Evolutionary conservation across 2,113 vertebrate genomes (phyloP).

Genomic region (Ameiurus melas): DNA sequence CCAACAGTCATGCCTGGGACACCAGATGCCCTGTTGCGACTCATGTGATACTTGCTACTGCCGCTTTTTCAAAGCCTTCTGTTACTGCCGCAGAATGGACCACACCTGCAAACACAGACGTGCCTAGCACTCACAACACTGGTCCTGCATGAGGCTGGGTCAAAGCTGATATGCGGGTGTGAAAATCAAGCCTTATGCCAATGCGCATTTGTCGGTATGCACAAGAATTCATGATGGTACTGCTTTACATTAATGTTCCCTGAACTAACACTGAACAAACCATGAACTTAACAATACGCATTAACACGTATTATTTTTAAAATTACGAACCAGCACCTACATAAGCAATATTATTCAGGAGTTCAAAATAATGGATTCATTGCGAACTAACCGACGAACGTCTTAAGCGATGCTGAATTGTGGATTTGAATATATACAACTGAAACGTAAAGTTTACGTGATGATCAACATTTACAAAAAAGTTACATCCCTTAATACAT

Average conservation of each 20-base stretch:
- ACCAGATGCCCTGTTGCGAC: slow-evolving; percentile 89
- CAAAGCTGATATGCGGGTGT: neutral
- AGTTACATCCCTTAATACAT: neutral
- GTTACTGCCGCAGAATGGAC: slow-evolving; percentile 90
- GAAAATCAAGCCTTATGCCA: neutral
- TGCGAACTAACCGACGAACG: neutral
- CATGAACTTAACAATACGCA: neutral
- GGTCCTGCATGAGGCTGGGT: neutral
- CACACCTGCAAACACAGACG: slow-evolving; percentile 63
- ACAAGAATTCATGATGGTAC: neutral
- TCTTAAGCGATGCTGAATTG: neutral
- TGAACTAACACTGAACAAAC: neutral
- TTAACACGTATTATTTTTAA: neutral
- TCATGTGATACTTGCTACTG: slow-evolving; percentile 95
- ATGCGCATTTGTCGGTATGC: neutral
- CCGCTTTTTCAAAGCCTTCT: slow-evolving; percentile 93
- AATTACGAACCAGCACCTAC: neutral
- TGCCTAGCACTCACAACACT: slow-evolving; percentile 50
- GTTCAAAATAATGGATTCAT: neutral
- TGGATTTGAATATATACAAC: neutral
- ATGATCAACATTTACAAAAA: neutral
- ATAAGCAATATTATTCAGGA: neutral
- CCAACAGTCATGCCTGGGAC: slow-evolving; percentile 89
- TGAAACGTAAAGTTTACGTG: neutral
- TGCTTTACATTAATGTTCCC: slow-evolving; percentile 18